Evolutionary conservation across 2,113 vertebrate genomes (phyloP), one percentile per base, ranked within the genome.

Genomic region (Clarias batrachus): DNA sequence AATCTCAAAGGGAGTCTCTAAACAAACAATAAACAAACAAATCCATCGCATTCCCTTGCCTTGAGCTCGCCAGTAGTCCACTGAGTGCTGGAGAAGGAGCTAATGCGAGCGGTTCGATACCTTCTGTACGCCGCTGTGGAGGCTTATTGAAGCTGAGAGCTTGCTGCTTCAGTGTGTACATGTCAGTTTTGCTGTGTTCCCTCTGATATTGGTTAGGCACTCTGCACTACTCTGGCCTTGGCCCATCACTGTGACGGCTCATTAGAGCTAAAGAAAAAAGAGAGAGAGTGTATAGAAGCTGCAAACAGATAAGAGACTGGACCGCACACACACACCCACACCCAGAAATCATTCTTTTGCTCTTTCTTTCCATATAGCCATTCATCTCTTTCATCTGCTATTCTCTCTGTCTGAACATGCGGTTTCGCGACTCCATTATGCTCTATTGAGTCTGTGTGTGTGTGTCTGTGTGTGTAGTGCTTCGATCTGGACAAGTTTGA

Each of bases 401-500:
- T 62, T 62, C 78, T 62, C 11, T 62, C 16, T 60, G 17, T 60
- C 57, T 37, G 19, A 85, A 37, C 13, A 84, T 70, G 41, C 33
- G 52, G 21, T 60, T 57, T 80, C 56, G 37, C 77, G 3, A 14
- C 60, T 48, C 8, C 5, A 16, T 65, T 66, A 23, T 62, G 11
- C 37, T 52, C 12, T 71, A 0, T 56, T 21, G 9, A 19, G 27
- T 57, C 60, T 33, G 3, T 59, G 11, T 70, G 16, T 52, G 30
- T 80, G 27, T 74, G 62, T 83, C 23, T 87, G 12, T 91, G 82
- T 91, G 70, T 88, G 68, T 89, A 99, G 98, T 99, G 98, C 93
- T 93, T 99, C 60, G 97, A 99, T 85, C 91, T 99, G 90, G 95
- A 99, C 91, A 99, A 99, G 93, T 94, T 99, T 77, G 96, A 98